Percentiles rank a stretch among this genome's conserved stretches.
These are phyloP conservation scores for Cyphomyrus discorhynchus DNA, from an alignment of 2,113 vertebrate genomes.

Conservation along the genomic window DNA sequence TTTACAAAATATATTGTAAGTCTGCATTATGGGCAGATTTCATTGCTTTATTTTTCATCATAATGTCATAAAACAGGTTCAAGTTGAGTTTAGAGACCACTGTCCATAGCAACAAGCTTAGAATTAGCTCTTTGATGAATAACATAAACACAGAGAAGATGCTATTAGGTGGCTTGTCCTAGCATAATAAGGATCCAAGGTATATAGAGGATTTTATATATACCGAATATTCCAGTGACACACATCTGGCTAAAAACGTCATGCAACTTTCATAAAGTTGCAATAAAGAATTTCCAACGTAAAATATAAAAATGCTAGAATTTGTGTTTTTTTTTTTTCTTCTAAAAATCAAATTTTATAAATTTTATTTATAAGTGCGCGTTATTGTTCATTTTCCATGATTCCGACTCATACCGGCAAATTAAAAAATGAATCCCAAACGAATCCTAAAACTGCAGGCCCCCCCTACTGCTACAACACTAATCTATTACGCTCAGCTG, in stretches of 20 bases:
- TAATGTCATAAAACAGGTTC: background rate
- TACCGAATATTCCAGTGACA: background rate
- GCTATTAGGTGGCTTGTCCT: background rate
- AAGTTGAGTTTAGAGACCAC: background rate
- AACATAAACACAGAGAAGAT: background rate
- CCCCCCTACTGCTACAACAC: background rate
- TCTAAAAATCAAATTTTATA: background rate
- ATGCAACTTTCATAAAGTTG: background rate
- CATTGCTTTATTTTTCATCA: background rate
- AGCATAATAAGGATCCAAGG: background rate
- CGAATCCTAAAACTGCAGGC: background rate
- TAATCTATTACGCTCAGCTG: constrained; percentile 26
- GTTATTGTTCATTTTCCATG: background rate
- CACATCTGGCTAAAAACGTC: background rate
- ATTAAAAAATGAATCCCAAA: background rate
- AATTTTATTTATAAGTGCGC: background rate
- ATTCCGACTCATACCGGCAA: background rate
- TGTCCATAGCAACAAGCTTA: background rate
- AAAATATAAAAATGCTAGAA: background rate
- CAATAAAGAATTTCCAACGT: background rate
- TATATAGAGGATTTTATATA: background rate
- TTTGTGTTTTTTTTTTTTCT: background rate
- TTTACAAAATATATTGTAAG: background rate
- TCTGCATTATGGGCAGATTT: background rate
- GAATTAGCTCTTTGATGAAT: background rate